phyloP scores from a whole-genome alignment of 2,113 vertebrate species.

The Gymnorhina tibicen region DNA sequence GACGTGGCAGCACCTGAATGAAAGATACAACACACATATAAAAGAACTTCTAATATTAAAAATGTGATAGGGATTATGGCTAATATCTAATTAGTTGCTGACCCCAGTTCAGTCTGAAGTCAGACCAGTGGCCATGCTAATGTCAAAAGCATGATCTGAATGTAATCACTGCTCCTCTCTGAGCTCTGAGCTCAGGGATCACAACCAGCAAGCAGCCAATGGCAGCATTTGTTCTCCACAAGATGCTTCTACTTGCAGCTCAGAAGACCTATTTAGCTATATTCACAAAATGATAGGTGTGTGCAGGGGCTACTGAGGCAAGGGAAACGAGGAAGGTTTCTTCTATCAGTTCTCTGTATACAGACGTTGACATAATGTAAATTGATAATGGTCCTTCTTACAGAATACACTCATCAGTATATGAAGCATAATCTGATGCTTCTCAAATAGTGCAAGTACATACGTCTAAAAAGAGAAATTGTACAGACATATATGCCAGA shows the following conservation, averaged over 20 bases:
- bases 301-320: not conserved
- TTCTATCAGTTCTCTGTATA: not conserved
- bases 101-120: not conserved
- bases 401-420: not conserved
- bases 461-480: not conserved
- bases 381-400: not conserved
- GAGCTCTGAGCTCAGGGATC: fast-evolving
- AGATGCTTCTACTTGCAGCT: not conserved
- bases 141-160: not conserved
- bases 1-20: not conserved
- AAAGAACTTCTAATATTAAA: not conserved
- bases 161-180: not conserved
- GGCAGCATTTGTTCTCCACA: not conserved
- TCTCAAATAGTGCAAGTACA: not conserved
- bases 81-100: not conserved
- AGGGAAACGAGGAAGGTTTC: not conserved
- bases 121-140: not conserved
- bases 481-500: not conserved
- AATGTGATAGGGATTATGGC: not conserved
- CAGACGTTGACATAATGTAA: not conserved
- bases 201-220: not conserved
- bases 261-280: not conserved
- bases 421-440: not conserved
- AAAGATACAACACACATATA: not conserved
- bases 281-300: not conserved